A percentile compares a stretch with the other conserved stretches of the same genome.
These are phyloP conservation scores for Bombus vancouverensis DNA, from an alignment of 1,140 invertebrate genomes.

Conservation along the genomic window DNA sequence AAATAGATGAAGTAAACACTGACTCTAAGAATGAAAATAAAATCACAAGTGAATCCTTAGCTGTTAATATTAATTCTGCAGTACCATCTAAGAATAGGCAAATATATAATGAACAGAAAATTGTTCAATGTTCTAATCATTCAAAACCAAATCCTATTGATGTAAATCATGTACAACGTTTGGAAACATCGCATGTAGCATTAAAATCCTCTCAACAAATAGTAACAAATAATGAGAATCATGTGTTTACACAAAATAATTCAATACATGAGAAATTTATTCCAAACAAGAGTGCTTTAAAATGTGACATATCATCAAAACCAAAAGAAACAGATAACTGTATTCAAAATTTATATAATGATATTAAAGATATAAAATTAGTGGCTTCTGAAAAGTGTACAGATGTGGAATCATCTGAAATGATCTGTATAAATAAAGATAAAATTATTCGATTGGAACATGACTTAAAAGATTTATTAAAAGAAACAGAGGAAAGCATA, in stretches of 20 bases:
- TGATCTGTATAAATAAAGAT: slow-evolving; percentile 7
- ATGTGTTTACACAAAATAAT: not conserved
- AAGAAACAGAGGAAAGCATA: slow-evolving; percentile 7
- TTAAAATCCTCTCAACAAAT: not conserved
- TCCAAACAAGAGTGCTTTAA: not conserved
- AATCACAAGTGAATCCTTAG: not conserved
- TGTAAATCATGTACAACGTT: not conserved
- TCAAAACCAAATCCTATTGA: not conserved
- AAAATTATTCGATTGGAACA: slow-evolving; percentile 2
- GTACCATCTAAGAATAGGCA: not conserved
- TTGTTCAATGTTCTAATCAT: not conserved
- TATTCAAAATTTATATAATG: slow-evolving; percentile 18
- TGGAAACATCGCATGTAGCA: not conserved
- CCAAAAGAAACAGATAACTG: not conserved
- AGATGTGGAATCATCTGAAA: not conserved
- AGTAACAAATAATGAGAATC: not conserved
- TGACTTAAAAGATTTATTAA: slow-evolving; percentile 16
- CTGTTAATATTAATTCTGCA: not conserved
- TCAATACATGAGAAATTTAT: not conserved
- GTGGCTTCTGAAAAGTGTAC: not conserved
- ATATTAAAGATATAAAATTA: not conserved
- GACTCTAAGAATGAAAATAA: slow-evolving; percentile 3
- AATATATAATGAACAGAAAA: not conserved
- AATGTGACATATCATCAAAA: not conserved
- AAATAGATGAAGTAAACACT: not conserved